phyloP scores from a whole-genome alignment of 2,797 vertebrate species.

The Hapalemur alaotrensis region DNA sequence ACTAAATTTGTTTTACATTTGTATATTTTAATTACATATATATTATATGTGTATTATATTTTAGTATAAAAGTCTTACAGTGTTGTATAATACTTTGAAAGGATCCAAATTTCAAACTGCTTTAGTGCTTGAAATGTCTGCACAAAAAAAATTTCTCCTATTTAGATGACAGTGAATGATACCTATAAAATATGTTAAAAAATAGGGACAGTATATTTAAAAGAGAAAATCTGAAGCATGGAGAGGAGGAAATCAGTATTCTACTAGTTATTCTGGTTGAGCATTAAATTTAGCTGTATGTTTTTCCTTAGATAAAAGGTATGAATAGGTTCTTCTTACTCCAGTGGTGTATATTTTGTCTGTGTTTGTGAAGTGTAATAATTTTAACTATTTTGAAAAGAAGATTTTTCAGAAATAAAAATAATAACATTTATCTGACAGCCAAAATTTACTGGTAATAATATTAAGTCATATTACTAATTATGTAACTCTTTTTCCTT shows the following conservation, averaged over 20 bases:
- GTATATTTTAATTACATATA: background rate
- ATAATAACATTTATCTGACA: background rate
- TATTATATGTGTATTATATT: background rate
- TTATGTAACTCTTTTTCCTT: conserved; percentile 51
- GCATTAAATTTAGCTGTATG: background rate
- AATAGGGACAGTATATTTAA: background rate
- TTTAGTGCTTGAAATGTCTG: background rate
- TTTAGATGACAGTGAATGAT: background rate
- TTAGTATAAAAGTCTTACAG: background rate
- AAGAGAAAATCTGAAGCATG: background rate
- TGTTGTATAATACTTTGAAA: background rate
- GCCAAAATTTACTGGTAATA: background rate
- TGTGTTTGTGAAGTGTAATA: background rate
- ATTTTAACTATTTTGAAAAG: background rate
- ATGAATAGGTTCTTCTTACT: background rate
- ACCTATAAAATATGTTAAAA: background rate
- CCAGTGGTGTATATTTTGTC: background rate
- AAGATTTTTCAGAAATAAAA: background rate
- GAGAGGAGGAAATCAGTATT: background rate
- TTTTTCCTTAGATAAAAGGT: background rate
- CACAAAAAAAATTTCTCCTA: background rate
- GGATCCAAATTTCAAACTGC: background rate
- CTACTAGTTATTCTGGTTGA: background rate
- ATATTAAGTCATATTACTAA: background rate
- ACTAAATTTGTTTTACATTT: background rate